Evolutionary conservation across 2,113 vertebrate species (phyloP).

Genomic region (Ranitomeya imitator): DNA sequence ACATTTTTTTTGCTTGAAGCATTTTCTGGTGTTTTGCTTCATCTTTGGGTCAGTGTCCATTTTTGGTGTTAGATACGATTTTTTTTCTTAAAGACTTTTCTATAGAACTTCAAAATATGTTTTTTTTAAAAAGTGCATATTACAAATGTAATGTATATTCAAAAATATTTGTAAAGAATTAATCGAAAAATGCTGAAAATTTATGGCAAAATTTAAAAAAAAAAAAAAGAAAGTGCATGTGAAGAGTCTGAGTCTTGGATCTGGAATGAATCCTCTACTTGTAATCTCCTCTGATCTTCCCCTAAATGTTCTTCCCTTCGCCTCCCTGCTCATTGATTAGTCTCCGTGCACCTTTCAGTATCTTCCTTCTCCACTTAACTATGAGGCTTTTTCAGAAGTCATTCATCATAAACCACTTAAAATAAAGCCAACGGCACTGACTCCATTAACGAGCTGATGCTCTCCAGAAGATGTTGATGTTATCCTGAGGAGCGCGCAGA

Average conservation of each 20-base stretch:
- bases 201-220: no score
- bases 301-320: background rate
- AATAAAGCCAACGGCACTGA: conserved; percentile 18
- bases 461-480: conserved; percentile 20
- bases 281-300: background rate
- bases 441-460: conserved; percentile 20
- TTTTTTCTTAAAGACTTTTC: no score
- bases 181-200: no score
- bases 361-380: conserved; percentile 30
- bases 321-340: conserved; percentile 2
- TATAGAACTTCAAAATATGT: no score
- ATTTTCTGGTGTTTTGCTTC: no score
- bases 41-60: no score
- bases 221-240: no score
- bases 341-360: conserved; percentile 15
- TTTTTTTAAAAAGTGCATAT: no score
- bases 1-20: no score
- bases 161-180: no score
- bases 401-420: conserved; percentile 39
- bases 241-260: background rate
- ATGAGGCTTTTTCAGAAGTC: conserved; percentile 23
- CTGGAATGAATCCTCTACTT: background rate
- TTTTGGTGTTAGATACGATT: no score
- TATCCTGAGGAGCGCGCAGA: conserved; percentile 18
- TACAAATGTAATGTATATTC: no score